Evolutionary conservation across 1,140 invertebrate species (phyloP), one percentile per base, ranked within the genome.

Genomic region (Armadillidium nasatum): DNA sequence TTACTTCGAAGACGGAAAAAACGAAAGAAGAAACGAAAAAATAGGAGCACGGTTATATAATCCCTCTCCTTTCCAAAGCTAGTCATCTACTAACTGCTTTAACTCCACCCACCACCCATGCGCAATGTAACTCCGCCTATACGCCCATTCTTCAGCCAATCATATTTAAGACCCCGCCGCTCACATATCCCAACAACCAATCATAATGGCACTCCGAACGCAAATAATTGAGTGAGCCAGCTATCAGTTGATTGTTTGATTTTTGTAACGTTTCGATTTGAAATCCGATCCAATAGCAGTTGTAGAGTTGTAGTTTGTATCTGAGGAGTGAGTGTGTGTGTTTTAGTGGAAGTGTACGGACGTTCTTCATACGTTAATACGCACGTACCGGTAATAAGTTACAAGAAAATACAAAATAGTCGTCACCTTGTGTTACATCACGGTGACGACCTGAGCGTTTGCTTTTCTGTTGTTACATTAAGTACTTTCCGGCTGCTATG

Each of bases 201-300:
- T 80, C 79, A 80, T 80, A 80, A 80, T 80, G 79, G 79, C 79
- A 80, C 76, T 80, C 79, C 76, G 76, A 80, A 80, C 79, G 79
- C 79, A 80, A 80, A 80, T 80, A 80, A 80, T 80, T 80, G 79
- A 78, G 77, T 78, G 77, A 80, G 79, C 79, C 79, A 80, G 79
- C 79, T 80, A 80, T 80, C 79, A 80, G 79, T 80, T 80, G 79
- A 80, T 80, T 80, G 79, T 80, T 80, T 80, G 79, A 80, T 80
- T 80, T 80, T 80, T 80, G 79, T 80, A 80, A 80, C 79, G 77
- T 78, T 80, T 80, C 79, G 79, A 80, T 80, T 80, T 80, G 79
- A 80, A 80, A 80, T 80, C 79, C 79, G 79, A 80, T 80, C 79
- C 79, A 80, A 80, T 80, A 80, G 79, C 79, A 80, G 79, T 80